Evolutionary conservation across 2,797 vertebrate genomes (phyloP).

Genomic region (Aulostomus chinensis): DNA sequence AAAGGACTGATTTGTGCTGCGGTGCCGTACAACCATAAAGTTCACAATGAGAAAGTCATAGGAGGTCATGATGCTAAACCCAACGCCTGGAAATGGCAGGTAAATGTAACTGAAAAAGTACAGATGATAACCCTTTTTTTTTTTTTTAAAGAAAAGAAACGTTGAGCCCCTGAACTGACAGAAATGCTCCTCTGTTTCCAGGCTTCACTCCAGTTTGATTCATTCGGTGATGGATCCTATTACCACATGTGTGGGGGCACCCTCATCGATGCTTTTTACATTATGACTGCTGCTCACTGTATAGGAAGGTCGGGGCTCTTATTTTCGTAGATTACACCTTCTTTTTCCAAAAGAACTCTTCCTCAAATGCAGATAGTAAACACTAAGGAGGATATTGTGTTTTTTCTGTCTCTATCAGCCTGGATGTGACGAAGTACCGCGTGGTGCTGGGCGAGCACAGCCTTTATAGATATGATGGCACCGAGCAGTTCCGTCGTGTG

Average conservation of each 20-base stretch:
- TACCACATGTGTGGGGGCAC: constrained; percentile 68
- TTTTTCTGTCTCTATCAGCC: constrained; percentile 29
- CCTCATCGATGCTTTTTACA: constrained; percentile 24
- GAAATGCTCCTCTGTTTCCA: constrained; percentile 17
- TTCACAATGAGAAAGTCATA: constrained; percentile 59
- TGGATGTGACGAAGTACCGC: constrained; percentile 43
- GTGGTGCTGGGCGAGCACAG: constrained; percentile 67
- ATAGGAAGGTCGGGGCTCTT: constrained; percentile 55
- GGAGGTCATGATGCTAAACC: constrained; percentile 55
- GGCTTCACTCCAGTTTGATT: constrained; percentile 66
- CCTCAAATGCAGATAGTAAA: too few species aligned
- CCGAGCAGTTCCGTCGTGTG: constrained; percentile 60
- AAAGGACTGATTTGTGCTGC: constrained; percentile 56
- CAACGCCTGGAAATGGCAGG: constrained; percentile 73
- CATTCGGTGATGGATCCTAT: constrained; percentile 32
- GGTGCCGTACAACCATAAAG: constrained; percentile 36
- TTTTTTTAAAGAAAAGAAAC: too few species aligned
- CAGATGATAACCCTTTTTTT: too few species aligned
- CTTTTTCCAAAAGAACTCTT: background rate
- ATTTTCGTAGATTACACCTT: too few species aligned
- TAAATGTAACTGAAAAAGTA: constrained; percentile 32
- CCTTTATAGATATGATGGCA: constrained; percentile 54
- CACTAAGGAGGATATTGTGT: too few species aligned
- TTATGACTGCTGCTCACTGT: constrained; percentile 77
- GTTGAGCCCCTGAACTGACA: background rate